Evolutionary conservation across 2,113 vertebrate genomes (phyloP).

Genomic region (Pterocles orientalis): DNA sequence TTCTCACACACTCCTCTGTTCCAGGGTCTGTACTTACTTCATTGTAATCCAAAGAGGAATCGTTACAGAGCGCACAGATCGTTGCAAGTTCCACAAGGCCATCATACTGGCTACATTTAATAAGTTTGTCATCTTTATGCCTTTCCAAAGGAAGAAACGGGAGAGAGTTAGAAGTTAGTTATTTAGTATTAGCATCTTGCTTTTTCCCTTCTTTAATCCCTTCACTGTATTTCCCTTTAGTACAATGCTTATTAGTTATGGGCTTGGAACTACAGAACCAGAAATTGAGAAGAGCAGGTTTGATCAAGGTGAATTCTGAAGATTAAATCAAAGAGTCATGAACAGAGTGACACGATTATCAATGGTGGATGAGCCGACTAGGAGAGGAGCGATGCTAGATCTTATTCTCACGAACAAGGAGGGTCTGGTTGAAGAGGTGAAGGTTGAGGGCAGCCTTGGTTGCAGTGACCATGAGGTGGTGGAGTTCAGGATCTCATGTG

Average conservation of each 20-base stretch:
- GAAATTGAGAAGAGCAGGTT: not conserved
- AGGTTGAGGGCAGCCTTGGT: no score
- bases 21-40: constrained; percentile 80
- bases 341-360: not conserved
- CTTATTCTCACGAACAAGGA: no score
- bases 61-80: constrained; percentile 97
- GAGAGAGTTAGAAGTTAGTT: not conserved
- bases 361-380: no score
- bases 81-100: constrained; percentile 93
- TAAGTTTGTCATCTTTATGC: constrained; percentile 86
- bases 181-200: not conserved
- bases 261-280: not conserved
- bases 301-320: not conserved
- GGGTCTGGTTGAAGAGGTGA: no score
- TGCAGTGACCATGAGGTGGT: no score
- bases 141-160: constrained; percentile 70
- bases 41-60: constrained; percentile 98
- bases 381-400: no score
- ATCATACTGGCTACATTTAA: constrained; percentile 87
- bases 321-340: not conserved
- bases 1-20: not conserved
- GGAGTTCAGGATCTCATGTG: no score
- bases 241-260: not conserved
- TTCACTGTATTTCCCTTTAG: not conserved
- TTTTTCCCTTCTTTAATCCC: not conserved